These are phyloP conservation scores for Ichneumoninae sp. DNA, from an alignment of 2,888 invertebrate species.

Conservation along the genomic window DNA sequence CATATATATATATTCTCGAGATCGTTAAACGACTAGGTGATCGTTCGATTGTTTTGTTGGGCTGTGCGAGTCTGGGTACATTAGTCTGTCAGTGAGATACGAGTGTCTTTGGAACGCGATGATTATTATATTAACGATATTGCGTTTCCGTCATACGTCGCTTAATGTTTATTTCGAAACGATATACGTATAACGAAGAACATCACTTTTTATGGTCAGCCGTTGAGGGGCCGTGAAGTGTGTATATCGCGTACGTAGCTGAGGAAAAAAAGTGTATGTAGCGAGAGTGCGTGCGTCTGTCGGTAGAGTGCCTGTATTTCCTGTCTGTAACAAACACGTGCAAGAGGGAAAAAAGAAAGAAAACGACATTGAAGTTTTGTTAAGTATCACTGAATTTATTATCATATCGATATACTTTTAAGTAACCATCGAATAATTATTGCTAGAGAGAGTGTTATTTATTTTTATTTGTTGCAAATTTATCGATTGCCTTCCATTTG, in stretches of 20 bases:
- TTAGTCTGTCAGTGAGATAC: conserved; percentile 75
- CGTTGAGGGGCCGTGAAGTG: conserved; percentile 62
- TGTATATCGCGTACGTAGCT: conserved; percentile 38
- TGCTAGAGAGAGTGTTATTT: conserved; percentile 84
- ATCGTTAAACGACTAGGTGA: conserved; percentile 77
- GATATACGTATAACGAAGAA: conserved; percentile 68
- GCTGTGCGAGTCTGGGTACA: conserved; percentile 82
- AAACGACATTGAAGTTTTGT: conserved; percentile 75
- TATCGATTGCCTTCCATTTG: conserved; percentile 84
- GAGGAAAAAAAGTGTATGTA: conserved; percentile 6
- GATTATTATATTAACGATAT: conserved; percentile 38
- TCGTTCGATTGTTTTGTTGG: conserved; percentile 81
- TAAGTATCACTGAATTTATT: conserved; percentile 78
- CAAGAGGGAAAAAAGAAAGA: conserved; percentile 26
- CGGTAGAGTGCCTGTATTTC: conserved; percentile 23
- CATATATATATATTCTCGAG: neutral
- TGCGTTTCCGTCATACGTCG: conserved; percentile 32
- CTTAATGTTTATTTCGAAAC: conserved; percentile 37
- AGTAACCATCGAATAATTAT: conserved; percentile 76
- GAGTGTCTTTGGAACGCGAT: conserved; percentile 51
- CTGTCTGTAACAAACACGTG: conserved; percentile 36
- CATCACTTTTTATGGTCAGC: conserved; percentile 78
- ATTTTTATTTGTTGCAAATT: conserved; percentile 84
- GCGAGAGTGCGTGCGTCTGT: conserved; percentile 17
- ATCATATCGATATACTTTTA: conserved; percentile 69